Evolutionary conservation across 2,888 invertebrate genomes (phyloP).

Genomic region (Acanthosepion esculentum): DNA sequence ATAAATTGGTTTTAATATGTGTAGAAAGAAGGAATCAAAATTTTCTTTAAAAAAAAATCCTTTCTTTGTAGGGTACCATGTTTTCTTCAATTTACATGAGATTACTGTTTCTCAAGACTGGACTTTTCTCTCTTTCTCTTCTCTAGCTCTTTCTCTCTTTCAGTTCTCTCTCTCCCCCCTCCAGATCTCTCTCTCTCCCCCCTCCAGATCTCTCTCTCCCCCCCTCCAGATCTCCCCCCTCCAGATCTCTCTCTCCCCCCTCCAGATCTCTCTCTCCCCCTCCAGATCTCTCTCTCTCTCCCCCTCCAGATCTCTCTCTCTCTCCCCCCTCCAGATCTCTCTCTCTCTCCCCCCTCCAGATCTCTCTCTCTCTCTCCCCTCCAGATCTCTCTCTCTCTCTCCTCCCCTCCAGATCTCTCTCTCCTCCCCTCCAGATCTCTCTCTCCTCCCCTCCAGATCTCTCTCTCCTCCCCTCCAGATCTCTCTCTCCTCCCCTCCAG

Average conservation of each 20-base stretch:
- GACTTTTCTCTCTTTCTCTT: neutral
- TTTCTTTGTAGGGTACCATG: no score
- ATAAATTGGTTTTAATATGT: no score
- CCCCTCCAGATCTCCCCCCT: rapidly evolving
- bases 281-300: rapidly evolving
- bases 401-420: neutral
- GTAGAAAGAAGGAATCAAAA: no score
- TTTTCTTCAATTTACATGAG: no score
- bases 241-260: neutral
- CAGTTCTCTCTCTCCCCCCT: no score
- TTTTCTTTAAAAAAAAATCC: no score
- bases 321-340: rapidly evolving
- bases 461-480: neutral
- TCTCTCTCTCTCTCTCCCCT: neutral
- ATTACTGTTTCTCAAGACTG: no score
- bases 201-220: neutral
- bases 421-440: neutral
- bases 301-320: neutral
- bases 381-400: neutral
- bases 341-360: neutral
- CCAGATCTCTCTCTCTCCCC: rapidly evolving
- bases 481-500: neutral
- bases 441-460: rapidly evolving
- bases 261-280: rapidly evolving
- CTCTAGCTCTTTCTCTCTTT: neutral